phyloP scores from a whole-genome alignment of 1,140 invertebrate species.

The Phortica variegata region DNA sequence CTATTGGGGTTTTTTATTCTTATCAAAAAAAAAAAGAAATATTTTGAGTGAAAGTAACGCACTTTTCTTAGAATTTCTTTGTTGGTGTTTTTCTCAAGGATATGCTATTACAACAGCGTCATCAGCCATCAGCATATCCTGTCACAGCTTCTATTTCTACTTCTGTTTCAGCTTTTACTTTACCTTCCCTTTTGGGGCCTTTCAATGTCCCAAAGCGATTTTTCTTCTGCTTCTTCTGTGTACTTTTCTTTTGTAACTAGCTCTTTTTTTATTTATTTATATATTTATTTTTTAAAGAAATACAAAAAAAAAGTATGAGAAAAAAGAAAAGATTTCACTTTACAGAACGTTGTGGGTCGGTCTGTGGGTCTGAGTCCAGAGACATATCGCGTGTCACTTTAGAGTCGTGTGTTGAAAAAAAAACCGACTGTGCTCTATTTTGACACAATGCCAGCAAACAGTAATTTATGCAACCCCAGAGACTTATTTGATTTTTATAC shows the following conservation, averaged over 20 bases:
- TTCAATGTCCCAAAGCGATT: conserved; percentile 44
- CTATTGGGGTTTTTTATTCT: not conserved
- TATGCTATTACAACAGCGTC: conserved; percentile 29
- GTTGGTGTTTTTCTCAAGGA: conserved; percentile 41
- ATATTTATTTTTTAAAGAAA: not conserved
- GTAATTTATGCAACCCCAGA: conserved; percentile 53
- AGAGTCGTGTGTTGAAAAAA: not conserved
- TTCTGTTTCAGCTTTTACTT: too few species aligned
- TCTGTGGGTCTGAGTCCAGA: not conserved
- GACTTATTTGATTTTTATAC: conserved; percentile 41
- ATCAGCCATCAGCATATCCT: conserved; percentile 30
- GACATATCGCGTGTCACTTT: conserved; percentile 20
- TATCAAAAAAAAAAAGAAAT: not conserved
- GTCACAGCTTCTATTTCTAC: conserved; percentile 19
- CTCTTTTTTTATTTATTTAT: conserved; percentile 2
- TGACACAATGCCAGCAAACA: conserved; percentile 28
- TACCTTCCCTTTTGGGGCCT: conserved; percentile 20
- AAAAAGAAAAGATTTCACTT: too few species aligned
- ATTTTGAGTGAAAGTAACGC: conserved; percentile 29
- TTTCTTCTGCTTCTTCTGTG: conserved; percentile 30
- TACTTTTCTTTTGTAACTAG: conserved; percentile 1
- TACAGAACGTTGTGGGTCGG: not conserved
- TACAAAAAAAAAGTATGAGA: not conserved
- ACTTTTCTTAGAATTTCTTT: conserved; percentile 37
- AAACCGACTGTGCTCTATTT: conserved; percentile 20